phyloP scores from a whole-genome alignment of 2,797 vertebrate genomes.

The Vultur gryphus region DNA sequence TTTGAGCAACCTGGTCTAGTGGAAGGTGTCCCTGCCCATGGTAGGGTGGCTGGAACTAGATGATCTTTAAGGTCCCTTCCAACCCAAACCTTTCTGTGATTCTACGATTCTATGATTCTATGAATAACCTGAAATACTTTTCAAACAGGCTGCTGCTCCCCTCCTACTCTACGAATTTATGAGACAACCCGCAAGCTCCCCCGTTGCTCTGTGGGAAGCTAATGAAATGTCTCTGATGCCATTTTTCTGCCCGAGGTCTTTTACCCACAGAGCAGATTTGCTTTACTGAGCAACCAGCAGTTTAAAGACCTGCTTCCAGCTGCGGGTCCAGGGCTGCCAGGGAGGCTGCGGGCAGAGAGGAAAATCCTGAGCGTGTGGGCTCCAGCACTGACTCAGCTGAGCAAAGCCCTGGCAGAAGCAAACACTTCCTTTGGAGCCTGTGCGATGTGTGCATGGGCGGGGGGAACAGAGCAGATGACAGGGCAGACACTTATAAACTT shows the following conservation, averaged over 20 bases:
- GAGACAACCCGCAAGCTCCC: neutral
- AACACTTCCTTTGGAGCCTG: neutral
- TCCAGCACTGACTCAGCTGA: neutral
- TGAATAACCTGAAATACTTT: neutral
- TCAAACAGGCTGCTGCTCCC: neutral
- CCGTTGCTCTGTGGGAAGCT: neutral
- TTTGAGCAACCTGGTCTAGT: neutral
- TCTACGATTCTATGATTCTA: neutral
- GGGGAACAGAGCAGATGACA: neutral
- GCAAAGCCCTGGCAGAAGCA: neutral
- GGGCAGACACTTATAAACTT: neutral
- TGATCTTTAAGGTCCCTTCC: neutral
- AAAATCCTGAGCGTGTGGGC: neutral
- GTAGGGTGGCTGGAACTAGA: rapidly evolving
- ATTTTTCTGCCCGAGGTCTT: neutral
- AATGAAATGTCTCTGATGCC: neutral
- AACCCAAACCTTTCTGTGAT: neutral
- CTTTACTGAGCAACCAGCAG: neutral
- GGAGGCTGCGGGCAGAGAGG: neutral
- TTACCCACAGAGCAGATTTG: neutral
- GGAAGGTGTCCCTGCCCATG: neutral
- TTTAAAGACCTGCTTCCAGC: neutral
- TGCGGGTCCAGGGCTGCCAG: neutral
- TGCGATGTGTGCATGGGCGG: neutral
- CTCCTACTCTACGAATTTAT: neutral